A percentile compares a stretch with the other conserved stretches of the same genome.
Conservation (phyloP, 2,888 invertebrate species). For the Agrotis puta region DNA sequence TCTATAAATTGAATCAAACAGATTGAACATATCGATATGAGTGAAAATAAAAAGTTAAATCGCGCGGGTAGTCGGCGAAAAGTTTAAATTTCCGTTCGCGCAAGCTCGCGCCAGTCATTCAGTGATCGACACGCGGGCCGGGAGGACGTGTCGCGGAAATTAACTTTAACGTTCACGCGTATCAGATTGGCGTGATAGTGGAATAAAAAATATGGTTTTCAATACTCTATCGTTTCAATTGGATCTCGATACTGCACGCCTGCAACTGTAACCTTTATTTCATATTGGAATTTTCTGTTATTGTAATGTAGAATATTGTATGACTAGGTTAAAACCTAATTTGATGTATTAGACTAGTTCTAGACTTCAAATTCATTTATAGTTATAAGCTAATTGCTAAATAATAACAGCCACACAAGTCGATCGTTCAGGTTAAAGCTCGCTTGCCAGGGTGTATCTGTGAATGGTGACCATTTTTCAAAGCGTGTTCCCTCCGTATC, state of each 20-base stretch:
- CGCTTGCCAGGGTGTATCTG: no score
- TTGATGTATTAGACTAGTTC: not conserved
- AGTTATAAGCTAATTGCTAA: not conserved
- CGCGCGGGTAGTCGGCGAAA: slow-evolving; percentile 72
- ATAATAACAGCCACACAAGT: no score
- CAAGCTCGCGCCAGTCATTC: slow-evolving; percentile 57
- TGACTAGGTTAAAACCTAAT: not conserved
- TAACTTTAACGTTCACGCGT: slow-evolving; percentile 65
- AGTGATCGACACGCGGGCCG: slow-evolving; percentile 55
- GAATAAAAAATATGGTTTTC: slow-evolving; percentile 50
- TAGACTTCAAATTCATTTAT: not conserved
- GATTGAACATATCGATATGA: slow-evolving; percentile 52
- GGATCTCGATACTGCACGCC: slow-evolving; percentile 19
- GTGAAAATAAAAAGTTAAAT: slow-evolving; percentile 59
- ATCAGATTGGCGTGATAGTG: slow-evolving; percentile 57
- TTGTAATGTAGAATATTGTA: not conserved
- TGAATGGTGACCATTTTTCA: no score
- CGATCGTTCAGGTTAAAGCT: no score
- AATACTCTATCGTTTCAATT: slow-evolving; percentile 46
- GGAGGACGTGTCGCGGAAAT: slow-evolving; percentile 73
- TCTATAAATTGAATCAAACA: slow-evolving; percentile 44
- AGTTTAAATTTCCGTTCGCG: slow-evolving; percentile 76
- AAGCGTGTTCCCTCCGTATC: no score
- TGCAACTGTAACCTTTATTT: slow-evolving; percentile 7
- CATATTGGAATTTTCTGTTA: not conserved